Base-by-base conservation (phyloP, 2,888 invertebrate genomes). In the Apotomis capreana region DNA sequence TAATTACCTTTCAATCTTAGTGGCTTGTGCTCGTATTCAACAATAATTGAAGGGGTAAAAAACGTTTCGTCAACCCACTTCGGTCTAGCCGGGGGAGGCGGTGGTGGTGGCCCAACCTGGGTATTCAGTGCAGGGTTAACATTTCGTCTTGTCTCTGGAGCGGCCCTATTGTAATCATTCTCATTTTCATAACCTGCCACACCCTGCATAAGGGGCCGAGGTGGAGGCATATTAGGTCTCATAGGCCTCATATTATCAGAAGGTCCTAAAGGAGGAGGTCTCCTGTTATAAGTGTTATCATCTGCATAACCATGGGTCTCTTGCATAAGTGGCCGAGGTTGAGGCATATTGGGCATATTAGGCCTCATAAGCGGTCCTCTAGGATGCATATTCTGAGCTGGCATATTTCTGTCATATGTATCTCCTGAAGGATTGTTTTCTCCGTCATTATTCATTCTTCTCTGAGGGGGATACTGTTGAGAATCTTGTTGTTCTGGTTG, bases 11-110 rank as follows among this genome's bases (percentile, higher is more conserved):
- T 92, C 76, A 90, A 82, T 84, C 92, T 87, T 58, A 94, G 84
- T 74, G 95, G 90, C 84, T 94, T 95, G 85, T 96, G 96, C 77
- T 95, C 95, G 90, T 96, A 96, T 88, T 96, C 96, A 79, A 96
- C 94, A 76, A 96, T 94, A 80, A 95, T 93, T 55, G 94, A 92
- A 76, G 96, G 91, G 68, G 87, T 81, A 75, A 93, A 89, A 79
- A 95, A 86, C 74, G 93, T 93, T 76, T 94, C 94, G 73, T 93
- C 89, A 65, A 87, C 81, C 87, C 92, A 91, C 74, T 87, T 81
- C 3, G 81, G 83, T 74, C 77, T 83, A 36, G 76, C 70, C 12
- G 82, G 80, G 68, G 60, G 68, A 60, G 73, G 78, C 12, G 69
- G 74, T 44, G 77, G 74, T 52, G 74, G 74, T 37, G 55, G 68